Evolutionary conservation across 2,888 invertebrate species (phyloP).

Genomic region (Coelopa pilipes): DNA sequence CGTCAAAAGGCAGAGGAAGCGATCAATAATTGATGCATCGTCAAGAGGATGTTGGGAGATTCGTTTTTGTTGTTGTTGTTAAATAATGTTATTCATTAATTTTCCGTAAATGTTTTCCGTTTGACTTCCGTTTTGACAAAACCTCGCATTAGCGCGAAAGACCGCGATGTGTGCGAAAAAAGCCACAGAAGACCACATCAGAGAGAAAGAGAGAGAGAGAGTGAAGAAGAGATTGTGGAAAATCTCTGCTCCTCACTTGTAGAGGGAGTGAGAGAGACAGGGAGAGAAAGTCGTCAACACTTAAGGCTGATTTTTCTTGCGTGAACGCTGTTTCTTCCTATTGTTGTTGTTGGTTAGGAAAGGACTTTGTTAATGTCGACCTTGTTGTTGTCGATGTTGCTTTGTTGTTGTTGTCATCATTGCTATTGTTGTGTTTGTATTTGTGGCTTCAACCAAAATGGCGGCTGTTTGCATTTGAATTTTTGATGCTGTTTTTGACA

Average conservation of each 20-base stretch:
- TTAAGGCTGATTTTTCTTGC: too few species aligned
- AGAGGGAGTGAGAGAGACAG: not conserved
- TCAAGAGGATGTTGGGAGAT: not conserved
- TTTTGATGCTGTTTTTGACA: not conserved
- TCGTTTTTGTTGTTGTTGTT: conserved; percentile 2
- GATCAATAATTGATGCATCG: conserved; percentile 20
- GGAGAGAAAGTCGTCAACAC: too few species aligned
- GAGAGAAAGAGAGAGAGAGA: too few species aligned
- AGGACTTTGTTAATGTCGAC: too few species aligned
- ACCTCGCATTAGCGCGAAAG: not conserved
- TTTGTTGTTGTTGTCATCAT: too few species aligned
- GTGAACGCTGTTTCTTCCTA: too few species aligned
- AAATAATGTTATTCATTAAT: conserved; percentile 14
- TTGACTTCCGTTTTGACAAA: not conserved
- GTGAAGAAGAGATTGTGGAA: too few species aligned
- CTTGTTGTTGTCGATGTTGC: too few species aligned
- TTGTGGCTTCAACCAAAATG: too few species aligned
- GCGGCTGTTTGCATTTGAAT: not conserved
- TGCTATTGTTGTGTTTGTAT: too few species aligned
- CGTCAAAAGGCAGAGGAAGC: conserved; percentile 2
- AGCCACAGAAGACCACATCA: not conserved
- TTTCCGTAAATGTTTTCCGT: conserved; percentile 6
- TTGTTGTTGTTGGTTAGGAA: too few species aligned
- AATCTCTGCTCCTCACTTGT: not conserved
- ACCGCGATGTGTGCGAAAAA: not conserved